Base-by-base conservation (phyloP, 2,113 vertebrate genomes). In the Calidris pugnax region DNA sequence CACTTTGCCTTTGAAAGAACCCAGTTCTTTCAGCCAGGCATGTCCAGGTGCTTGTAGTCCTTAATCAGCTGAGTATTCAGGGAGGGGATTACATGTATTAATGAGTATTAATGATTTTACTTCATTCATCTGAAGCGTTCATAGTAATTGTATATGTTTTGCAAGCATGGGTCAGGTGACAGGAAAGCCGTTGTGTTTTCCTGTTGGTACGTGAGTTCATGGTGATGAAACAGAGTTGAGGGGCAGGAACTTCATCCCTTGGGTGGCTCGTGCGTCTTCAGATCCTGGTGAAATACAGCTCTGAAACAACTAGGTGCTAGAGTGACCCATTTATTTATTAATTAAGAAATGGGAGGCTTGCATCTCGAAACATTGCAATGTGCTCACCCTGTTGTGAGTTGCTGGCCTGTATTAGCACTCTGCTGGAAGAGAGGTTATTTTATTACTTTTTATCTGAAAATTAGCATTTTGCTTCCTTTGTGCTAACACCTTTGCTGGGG, bases 121-220 rank as follows among this genome's bases (percentile, higher is more conserved):
- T 66, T 51, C 7, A 27, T 30, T 81, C 16, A 16, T 3, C 63
- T 57, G 66, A 35, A 68, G 30, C 0, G 2, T 27, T 85, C 1
- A 0, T 14, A 22, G n/a, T 24, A 3, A 4, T 37, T 66, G 47
- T 24, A 4, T 15, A 6, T 0, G 0, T 47, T 62, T 72, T 82
- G 26, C 32, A 22, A 50, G 68, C 7, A 4, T 6, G 22, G 71
- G 14, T 88, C 57, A 53, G 75, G 48, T 1, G 5, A 7, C 43
- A n/a, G 83, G 26, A 26, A 51, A 37, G 21, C 2, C 14, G 32
- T 41, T 18, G 2, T 2, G 1, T 41, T 71, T 41, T 85, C 43
- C 51, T n/a, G 10, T 57, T 56, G 57, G 12, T 47, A 14, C 12
- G 2, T 30, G 32, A 68, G 35, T 32, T 80, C 55, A 69, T 67